These are phyloP conservation scores for cattle (Bos taurus) DNA, from an alignment of 2,113 vertebrate species.

Conservation along the genomic window DNA sequence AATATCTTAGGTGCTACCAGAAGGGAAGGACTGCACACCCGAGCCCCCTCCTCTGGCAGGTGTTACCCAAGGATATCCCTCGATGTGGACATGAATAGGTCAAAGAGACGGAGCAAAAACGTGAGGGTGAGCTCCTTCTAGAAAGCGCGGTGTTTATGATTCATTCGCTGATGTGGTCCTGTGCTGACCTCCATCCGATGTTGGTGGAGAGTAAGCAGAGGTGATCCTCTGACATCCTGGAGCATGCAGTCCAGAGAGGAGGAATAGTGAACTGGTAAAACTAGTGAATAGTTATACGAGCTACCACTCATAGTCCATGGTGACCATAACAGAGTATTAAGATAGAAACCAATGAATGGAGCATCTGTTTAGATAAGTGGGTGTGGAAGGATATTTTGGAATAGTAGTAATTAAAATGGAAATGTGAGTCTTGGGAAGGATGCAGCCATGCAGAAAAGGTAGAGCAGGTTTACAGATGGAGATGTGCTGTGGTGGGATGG, in stretches of 20 bases:
- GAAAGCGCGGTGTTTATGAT: background rate
- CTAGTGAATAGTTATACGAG: background rate
- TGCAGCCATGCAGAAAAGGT: background rate
- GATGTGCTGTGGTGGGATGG: fast-evolving
- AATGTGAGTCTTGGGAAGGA: background rate
- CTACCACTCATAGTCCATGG: background rate
- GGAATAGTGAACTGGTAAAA: background rate
- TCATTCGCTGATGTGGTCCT: background rate
- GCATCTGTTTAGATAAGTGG: background rate
- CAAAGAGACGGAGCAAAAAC: background rate
- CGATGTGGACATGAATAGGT: background rate
- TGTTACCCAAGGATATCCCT: background rate
- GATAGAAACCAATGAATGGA: background rate
- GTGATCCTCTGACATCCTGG: background rate
- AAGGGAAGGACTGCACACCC: background rate
- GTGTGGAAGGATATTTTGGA: background rate
- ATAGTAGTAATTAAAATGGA: background rate
- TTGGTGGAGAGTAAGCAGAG: background rate
- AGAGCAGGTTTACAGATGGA: background rate
- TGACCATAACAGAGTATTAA: background rate
- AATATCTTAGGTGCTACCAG: background rate
- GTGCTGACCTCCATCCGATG: background rate
- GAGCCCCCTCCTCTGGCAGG: background rate
- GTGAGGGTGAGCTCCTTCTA: too few species aligned
- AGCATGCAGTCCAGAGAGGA: background rate